Evolutionary conservation across 2,797 vertebrate genomes (phyloP).

Genomic region (Chaetophractus vellerosus): DNA sequence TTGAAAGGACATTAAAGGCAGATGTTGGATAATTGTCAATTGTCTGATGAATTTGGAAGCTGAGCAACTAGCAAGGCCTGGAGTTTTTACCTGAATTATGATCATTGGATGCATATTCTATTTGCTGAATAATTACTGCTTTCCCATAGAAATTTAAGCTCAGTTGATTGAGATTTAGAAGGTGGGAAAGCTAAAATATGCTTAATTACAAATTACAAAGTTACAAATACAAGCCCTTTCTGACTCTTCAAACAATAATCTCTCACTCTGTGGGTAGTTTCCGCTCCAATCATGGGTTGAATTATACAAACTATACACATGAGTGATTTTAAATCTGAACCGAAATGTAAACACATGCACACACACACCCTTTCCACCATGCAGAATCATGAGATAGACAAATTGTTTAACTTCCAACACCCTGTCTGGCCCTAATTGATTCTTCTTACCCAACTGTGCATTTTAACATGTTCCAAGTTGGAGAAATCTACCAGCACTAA

Average conservation of each 20-base stretch:
- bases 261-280: slow-evolving; percentile 83
- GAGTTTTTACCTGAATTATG: slow-evolving; percentile 28
- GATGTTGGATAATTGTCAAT: not conserved
- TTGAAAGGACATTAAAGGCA: slow-evolving; percentile 27
- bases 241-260: slow-evolving; percentile 80
- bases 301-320: slow-evolving; percentile 88
- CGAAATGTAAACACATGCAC: slow-evolving; percentile 86
- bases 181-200: not conserved
- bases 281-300: slow-evolving; percentile 83
- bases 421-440: slow-evolving; percentile 90
- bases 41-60: not conserved
- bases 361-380: slow-evolving; percentile 63
- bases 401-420: slow-evolving; percentile 88
- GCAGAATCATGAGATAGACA: slow-evolving; percentile 83
- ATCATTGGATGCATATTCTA: slow-evolving; percentile 1
- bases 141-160: slow-evolving; percentile 60
- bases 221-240: slow-evolving; percentile 63
- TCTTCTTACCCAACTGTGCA: slow-evolving; percentile 89
- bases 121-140: slow-evolving; percentile 66
- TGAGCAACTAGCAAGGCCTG: not conserved
- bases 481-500: slow-evolving; percentile 90
- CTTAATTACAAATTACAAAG: slow-evolving; percentile 78
- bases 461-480: slow-evolving; percentile 86
- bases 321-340: slow-evolving; percentile 90
- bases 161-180: slow-evolving; percentile 52